A percentile compares a stretch with the other conserved stretches of the same genome.
These are phyloP conservation scores for Cygnus atratus DNA, from an alignment of 2,113 vertebrate genomes.

Conservation along the genomic window DNA sequence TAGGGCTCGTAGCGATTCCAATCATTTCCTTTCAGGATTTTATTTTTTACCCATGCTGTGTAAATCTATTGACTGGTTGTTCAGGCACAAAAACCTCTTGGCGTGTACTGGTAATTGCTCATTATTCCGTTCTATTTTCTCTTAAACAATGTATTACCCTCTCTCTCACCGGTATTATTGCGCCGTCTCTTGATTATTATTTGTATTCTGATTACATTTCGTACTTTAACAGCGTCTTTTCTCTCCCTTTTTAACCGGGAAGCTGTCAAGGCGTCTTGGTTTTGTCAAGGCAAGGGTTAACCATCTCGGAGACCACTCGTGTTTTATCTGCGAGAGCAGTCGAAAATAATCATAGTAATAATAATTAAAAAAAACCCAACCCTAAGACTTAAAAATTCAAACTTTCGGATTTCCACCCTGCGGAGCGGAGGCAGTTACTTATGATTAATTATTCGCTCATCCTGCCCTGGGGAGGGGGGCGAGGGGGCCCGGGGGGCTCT, in stretches of 20 bases:
- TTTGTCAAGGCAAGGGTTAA: conserved; percentile 14
- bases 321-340: background rate
- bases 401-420: background rate
- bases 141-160: background rate
- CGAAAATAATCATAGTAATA: too few relatives aligned
- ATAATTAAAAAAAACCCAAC: background rate
- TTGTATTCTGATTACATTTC: background rate
- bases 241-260: background rate
- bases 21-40: background rate
- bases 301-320: background rate
- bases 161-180: background rate
- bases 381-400: background rate
- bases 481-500: background rate
- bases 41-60: conserved; percentile 69
- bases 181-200: background rate
- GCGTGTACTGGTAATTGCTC: conserved; percentile 54
- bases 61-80: conserved; percentile 59
- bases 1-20: background rate
- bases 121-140: conserved; percentile 36
- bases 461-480: background rate
- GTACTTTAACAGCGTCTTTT: background rate
- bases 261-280: background rate
- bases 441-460: conserved; percentile 35
- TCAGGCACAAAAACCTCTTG: conserved; percentile 59
- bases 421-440: background rate